Conservation (phyloP, 2,113 vertebrate species). For the Trinectes maculatus region DNA sequence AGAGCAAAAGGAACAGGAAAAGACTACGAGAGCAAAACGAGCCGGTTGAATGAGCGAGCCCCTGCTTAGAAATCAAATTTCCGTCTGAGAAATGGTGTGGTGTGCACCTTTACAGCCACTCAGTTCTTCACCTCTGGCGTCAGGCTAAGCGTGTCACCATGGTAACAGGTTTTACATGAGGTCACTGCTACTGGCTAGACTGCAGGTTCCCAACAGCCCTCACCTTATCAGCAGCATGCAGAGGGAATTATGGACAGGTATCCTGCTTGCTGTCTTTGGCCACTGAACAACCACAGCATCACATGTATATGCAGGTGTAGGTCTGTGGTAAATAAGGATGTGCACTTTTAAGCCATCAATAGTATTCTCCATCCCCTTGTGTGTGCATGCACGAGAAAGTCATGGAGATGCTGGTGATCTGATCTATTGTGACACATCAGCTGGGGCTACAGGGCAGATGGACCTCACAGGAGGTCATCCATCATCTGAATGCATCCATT, state of each 20-base stretch:
- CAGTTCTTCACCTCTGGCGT: conserved; percentile 52
- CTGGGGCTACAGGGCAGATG: conserved; percentile 65
- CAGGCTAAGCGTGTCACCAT: conserved; percentile 55
- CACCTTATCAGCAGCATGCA: conserved; percentile 17
- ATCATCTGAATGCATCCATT: conserved; percentile 34
- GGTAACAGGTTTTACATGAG: conserved; percentile 67
- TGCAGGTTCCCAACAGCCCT: conserved; percentile 27
- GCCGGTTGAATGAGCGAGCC: conserved; percentile 20
- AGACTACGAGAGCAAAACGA: conserved; percentile 54
- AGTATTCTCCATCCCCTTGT: conserved; percentile 1
- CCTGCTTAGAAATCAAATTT: conserved; percentile 24
- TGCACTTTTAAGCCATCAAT: conserved; percentile 17
- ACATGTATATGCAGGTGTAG: too few relatives aligned
- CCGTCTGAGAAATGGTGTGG: conserved; percentile 14
- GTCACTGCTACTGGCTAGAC: conserved; percentile 54
- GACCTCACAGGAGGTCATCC: conserved; percentile 69
- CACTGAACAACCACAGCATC: too few relatives aligned
- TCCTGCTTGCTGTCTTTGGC: conserved; percentile 3
- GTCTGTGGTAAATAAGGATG: neutral
- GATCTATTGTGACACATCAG: conserved; percentile 59
- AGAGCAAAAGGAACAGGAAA: conserved; percentile 46
- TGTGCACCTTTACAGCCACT: conserved; percentile 38
- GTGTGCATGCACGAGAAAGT: conserved; percentile 4
- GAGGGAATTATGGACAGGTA: conserved; percentile 4
- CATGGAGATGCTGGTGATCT: conserved; percentile 49